Conservation (phyloP, 2,113 vertebrate species). For the Microcebus lehilahytsara region DNA sequence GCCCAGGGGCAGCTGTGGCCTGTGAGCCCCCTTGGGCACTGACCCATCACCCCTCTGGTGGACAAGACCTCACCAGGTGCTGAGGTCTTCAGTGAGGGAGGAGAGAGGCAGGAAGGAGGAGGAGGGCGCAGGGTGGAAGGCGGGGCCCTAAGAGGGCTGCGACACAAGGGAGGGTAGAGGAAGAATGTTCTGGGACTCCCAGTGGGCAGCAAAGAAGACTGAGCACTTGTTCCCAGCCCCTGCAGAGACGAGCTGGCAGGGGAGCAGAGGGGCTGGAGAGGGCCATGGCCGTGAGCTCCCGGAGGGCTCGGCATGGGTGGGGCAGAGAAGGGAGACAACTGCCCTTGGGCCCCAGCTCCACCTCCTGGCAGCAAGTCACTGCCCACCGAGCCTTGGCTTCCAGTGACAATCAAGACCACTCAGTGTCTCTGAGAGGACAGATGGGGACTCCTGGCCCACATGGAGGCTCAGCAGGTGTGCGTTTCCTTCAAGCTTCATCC, state of each 20-base stretch:
- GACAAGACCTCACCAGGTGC: background rate
- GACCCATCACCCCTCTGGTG: background rate
- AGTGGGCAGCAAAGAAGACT: background rate
- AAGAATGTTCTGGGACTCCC: background rate
- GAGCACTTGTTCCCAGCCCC: background rate
- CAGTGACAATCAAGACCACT: background rate
- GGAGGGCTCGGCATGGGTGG: background rate
- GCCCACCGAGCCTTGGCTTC: background rate
- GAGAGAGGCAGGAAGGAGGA: background rate
- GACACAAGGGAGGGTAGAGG: too few species aligned
- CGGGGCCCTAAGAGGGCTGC: background rate
- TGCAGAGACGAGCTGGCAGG: fast-evolving
- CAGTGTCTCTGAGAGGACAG: background rate
- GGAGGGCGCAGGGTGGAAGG: background rate
- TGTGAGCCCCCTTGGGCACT: background rate
- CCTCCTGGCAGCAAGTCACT: background rate
- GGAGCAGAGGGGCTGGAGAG: background rate
- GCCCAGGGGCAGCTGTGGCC: background rate
- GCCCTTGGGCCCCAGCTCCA: background rate
- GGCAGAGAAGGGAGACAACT: too few species aligned
- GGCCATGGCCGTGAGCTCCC: background rate
- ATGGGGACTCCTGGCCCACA: background rate
- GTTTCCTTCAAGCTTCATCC: background rate
- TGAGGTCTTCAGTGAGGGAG: background rate
- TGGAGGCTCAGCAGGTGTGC: background rate